These are phyloP conservation scores for Melanotaenia pygmaea DNA, from an alignment of 2,797 vertebrate species.

Conservation along the genomic window DNA sequence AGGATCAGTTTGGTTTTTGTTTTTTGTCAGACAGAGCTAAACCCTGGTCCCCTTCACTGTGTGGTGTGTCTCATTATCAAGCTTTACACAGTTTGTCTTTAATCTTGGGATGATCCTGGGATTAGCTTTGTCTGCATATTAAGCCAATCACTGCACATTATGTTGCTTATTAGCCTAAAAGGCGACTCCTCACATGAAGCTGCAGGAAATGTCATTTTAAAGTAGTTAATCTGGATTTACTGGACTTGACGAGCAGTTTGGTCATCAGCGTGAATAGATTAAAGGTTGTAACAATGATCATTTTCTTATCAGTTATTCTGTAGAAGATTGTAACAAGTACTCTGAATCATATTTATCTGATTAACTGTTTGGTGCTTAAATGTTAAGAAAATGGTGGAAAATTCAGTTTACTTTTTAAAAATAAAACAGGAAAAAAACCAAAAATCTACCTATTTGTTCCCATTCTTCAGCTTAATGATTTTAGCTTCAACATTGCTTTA, in stretches of 20 bases:
- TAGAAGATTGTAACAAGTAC: not conserved
- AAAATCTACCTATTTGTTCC: not conserved
- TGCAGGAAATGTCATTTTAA: constrained; percentile 1
- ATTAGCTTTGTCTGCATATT: constrained; percentile 27
- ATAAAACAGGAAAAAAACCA: not conserved
- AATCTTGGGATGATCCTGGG: constrained; percentile 38
- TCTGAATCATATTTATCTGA: not conserved
- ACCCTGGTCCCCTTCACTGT: not conserved
- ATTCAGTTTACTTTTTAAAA: not conserved
- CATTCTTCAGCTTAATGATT: not conserved
- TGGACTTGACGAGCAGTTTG: not conserved
- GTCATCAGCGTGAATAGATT: not conserved
- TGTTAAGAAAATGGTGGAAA: not conserved
- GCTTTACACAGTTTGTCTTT: constrained; percentile 5
- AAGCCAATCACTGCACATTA: constrained; percentile 37
- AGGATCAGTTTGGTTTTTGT: not conserved
- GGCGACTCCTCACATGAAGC: constrained; percentile 14
- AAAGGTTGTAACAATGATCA: not conserved
- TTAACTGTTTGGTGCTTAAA: not conserved
- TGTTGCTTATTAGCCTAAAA: constrained; percentile 21
- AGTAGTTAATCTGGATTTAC: constrained; percentile 12
- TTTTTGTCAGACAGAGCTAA: constrained; percentile 10
- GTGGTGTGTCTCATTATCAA: constrained; percentile 3
- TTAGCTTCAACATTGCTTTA: not conserved
- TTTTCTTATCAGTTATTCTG: not conserved